These are phyloP conservation scores for Coptodon rendalli DNA, from an alignment of 2,113 vertebrate genomes.

Conservation along the genomic window DNA sequence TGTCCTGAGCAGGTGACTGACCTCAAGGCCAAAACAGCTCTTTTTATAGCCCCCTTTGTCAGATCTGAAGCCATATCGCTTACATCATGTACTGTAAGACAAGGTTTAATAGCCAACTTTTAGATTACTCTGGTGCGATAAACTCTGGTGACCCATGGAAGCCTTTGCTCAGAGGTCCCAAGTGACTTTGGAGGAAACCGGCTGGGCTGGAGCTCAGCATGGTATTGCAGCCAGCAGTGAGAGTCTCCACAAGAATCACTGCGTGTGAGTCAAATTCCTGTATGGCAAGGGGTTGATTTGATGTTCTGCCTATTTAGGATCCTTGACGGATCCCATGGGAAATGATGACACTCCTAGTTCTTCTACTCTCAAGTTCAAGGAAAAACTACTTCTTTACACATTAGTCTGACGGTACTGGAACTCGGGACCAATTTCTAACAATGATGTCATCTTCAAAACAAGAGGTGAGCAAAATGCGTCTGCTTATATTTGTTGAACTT, in stretches of 20 bases:
- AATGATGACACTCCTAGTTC: slow-evolving; percentile 10
- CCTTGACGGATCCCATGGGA: neutral
- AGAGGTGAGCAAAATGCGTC: neutral
- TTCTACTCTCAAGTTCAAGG: neutral
- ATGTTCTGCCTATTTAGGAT: slow-evolving; percentile 15
- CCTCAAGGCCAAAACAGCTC: slow-evolving; percentile 9
- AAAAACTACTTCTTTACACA: slow-evolving; percentile 22
- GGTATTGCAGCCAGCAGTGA: neutral
- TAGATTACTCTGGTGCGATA: slow-evolving; percentile 24
- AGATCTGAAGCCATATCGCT: neutral
- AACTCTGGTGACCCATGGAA: neutral
- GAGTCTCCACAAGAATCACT: slow-evolving; percentile 29
- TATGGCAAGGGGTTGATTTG: neutral
- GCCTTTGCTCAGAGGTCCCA: slow-evolving; percentile 16
- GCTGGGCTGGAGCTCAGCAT: neutral
- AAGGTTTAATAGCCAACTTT: slow-evolving; percentile 13
- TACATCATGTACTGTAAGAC: neutral
- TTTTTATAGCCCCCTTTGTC: slow-evolving; percentile 41
- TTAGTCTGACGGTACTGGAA: neutral
- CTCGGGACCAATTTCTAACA: neutral
- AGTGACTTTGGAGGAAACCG: slow-evolving; percentile 42
- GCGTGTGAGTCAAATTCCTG: slow-evolving; percentile 75
- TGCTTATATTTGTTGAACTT: slow-evolving; percentile 13
- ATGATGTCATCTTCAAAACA: neutral
- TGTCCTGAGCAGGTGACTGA: slow-evolving; percentile 7